Percentiles rank a stretch among this genome's conserved stretches.
Evolutionary conservation across 2,797 vertebrate genomes (phyloP).

Genomic region (Denticeps clupeoides): DNA sequence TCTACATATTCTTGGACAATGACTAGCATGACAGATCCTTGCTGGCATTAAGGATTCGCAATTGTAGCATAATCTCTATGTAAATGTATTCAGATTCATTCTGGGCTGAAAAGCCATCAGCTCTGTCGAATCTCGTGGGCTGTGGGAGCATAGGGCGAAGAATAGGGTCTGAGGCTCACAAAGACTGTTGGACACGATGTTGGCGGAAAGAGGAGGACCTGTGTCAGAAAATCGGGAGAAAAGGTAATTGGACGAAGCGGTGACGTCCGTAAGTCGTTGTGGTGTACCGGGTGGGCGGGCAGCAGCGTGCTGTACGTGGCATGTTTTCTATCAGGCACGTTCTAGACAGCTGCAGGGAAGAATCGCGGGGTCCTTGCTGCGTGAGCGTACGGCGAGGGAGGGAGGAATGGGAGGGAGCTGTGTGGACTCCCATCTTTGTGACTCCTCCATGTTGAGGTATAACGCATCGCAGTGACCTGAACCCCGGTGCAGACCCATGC

Average conservation of each 20-base stretch:
- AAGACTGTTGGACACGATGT: slow-evolving; percentile 3
- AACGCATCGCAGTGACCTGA: slow-evolving; percentile 16
- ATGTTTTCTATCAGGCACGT: slow-evolving; percentile 59
- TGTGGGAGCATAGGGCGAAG: background rate
- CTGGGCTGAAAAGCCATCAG: slow-evolving; percentile 44
- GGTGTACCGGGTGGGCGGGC: slow-evolving; percentile 13
- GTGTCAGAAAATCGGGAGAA: background rate
- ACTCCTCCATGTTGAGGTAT: slow-evolving; percentile 42
- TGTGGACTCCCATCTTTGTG: slow-evolving; percentile 42
- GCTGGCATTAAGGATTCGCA: slow-evolving; percentile 34
- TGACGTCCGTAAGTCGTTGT: too few species aligned
- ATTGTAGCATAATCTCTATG: slow-evolving; percentile 55
- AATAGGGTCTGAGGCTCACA: background rate
- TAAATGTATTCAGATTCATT: slow-evolving; percentile 65
- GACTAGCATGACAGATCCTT: slow-evolving; percentile 28
- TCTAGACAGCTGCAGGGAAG: slow-evolving; percentile 45
- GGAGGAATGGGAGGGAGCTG: slow-evolving; percentile 19
- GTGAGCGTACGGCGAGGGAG: slow-evolving; percentile 26
- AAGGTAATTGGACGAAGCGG: too few species aligned
- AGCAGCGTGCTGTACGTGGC: too few species aligned
- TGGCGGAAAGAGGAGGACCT: too few species aligned
- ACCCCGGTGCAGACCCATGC: too few species aligned
- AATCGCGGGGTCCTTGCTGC: slow-evolving; percentile 50
- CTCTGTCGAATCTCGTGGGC: slow-evolving; percentile 35
- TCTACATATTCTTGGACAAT: slow-evolving; percentile 31